phyloP scores from a whole-genome alignment of 2,113 vertebrate genomes.

The Dipodomys ordii region DNA sequence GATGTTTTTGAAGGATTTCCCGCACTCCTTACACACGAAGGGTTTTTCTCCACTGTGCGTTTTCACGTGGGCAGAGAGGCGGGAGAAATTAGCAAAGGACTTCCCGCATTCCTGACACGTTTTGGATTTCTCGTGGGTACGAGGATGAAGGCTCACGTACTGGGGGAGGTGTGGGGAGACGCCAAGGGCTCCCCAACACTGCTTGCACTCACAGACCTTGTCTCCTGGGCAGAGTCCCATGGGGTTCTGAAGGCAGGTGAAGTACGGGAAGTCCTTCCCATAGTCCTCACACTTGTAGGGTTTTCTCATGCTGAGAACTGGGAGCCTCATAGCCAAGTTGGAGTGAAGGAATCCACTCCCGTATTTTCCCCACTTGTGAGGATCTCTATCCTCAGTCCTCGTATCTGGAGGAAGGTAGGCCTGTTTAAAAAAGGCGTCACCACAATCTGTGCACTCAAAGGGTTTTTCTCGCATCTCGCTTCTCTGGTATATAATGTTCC shows the following conservation, averaged over 20 bases:
- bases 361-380: background rate
- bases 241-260: conserved; percentile 17
- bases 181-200: conserved; percentile 42
- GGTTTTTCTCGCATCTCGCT: background rate
- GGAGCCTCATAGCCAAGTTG: conserved; percentile 13
- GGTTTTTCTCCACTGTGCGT: conserved; percentile 54
- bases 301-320: conserved; percentile 30
- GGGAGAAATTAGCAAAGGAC: conserved; percentile 47
- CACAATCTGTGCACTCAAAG: conserved; percentile 26
- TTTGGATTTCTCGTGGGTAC: conserved; percentile 28
- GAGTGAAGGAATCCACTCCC: conserved; percentile 23
- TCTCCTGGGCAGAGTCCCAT: conserved; percentile 1
- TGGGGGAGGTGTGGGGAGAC: conserved; percentile 44
- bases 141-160: background rate
- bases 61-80: conserved; percentile 53
- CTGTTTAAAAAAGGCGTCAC: background rate
- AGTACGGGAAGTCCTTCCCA: conserved; percentile 30
- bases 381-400: background rate
- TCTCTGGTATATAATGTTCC: background rate
- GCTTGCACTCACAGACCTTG: conserved; percentile 37
- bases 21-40: conserved; percentile 53
- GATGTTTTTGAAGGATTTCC: conserved; percentile 56
- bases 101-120: conserved; percentile 56
- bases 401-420: background rate
- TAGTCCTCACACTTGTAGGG: conserved; percentile 44